A percentile compares a stretch with the other conserved stretches of the same genome.
These are phyloP conservation scores for Phalloptychus januarius DNA, from an alignment of 2,797 vertebrate genomes.

Conservation along the genomic window DNA sequence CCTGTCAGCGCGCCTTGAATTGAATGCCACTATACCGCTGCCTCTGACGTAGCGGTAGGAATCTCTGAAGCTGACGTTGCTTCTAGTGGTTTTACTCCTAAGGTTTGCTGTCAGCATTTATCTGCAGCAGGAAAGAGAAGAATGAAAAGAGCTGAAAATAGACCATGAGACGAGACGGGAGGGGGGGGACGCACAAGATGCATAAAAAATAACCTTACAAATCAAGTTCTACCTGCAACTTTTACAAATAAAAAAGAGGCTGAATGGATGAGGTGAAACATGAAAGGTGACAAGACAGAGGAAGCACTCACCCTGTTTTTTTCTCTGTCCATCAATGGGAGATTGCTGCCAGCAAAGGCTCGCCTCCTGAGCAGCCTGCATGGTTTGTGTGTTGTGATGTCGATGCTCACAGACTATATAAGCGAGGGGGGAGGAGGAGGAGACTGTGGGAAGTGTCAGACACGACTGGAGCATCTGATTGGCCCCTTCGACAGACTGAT, in stretches of 20 bases:
- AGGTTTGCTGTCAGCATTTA: conserved; percentile 58
- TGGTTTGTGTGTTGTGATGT: conserved; percentile 61
- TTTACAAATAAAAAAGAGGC: conserved; percentile 14
- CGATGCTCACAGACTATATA: conserved; percentile 70
- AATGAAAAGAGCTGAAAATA: conserved; percentile 45
- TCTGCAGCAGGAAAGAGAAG: conserved; percentile 49
- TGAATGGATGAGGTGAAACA: not conserved
- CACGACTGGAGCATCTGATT: conserved; percentile 47
- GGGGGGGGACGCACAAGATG: conserved; percentile 11
- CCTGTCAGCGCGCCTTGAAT: conserved; percentile 13
- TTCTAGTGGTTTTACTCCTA: conserved; percentile 27
- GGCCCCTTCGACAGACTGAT: conserved; percentile 57
- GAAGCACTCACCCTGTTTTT: conserved; percentile 60
- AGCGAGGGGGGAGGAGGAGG: conserved; percentile 60
- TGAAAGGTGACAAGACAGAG: not conserved
- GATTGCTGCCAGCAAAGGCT: conserved; percentile 37
- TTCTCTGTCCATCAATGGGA: conserved; percentile 40
- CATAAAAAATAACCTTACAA: conserved; percentile 21
- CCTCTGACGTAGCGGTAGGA: conserved; percentile 31
- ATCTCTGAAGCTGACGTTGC: conserved; percentile 35
- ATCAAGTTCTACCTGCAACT: conserved; percentile 15
- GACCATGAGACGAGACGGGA: conserved; percentile 18
- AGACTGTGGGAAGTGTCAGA: conserved; percentile 46
- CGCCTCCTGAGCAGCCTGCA: conserved; percentile 31
- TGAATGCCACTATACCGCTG: conserved; percentile 20